Evolutionary conservation across 2,113 vertebrate species (phyloP).

Genomic region (Sapajus apella): DNA sequence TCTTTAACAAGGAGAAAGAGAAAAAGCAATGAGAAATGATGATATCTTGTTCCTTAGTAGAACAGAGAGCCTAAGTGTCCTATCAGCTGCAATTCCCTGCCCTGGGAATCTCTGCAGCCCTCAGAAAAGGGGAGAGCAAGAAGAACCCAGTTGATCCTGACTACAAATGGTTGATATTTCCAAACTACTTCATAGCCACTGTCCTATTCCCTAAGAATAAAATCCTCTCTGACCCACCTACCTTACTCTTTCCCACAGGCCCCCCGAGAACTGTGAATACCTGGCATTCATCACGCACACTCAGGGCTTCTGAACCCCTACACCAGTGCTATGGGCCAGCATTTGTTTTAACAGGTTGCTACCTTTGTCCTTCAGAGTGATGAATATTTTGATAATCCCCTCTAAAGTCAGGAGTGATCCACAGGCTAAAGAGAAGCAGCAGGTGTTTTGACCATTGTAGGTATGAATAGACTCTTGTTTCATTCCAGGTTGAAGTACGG

Average conservation of each 20-base stretch:
- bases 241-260: not conserved
- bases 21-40: not conserved
- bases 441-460: not conserved
- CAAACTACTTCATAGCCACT: not conserved
- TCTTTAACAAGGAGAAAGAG: not conserved
- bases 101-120: not conserved
- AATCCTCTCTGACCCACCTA: not conserved
- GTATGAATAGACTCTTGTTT: not conserved
- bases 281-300: not conserved
- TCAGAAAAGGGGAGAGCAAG: not conserved
- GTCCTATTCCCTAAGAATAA: not conserved
- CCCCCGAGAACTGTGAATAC: not conserved
- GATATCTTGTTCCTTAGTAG: accelerated
- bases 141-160: not conserved
- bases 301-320: not conserved
- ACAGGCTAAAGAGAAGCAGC: not conserved
- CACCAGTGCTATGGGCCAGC: not conserved
- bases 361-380: not conserved
- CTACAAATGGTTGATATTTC: not conserved
- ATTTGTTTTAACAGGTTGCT: too few species aligned
- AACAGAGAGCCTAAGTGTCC: not conserved
- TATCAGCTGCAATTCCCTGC: not conserved
- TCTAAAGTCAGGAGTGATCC: not conserved
- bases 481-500: not conserved
- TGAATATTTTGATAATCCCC: not conserved